phyloP scores from a whole-genome alignment of 2,888 invertebrate genomes.

The Conops quadrifasciatus region DNA sequence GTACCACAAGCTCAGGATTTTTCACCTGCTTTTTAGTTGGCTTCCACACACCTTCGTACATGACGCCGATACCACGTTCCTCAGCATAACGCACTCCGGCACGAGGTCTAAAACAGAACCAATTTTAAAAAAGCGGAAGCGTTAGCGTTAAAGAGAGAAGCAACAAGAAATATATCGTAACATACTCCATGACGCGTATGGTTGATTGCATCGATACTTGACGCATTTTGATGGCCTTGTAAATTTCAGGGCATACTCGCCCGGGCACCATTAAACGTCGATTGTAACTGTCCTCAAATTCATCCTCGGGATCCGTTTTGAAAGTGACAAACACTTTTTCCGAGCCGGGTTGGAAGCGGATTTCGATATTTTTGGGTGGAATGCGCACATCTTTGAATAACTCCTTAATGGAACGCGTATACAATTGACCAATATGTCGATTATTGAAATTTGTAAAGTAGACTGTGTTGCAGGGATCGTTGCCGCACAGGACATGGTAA shows the following conservation, averaged over 20 bases:
- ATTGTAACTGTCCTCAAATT: constrained; percentile 41
- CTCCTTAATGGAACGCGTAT: constrained; percentile 72
- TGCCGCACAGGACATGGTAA: constrained; percentile 73
- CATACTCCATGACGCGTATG: constrained; percentile 61
- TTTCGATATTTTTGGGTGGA: constrained; percentile 61
- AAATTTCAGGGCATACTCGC: constrained; percentile 74
- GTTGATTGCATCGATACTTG: constrained; percentile 63
- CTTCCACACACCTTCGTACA: constrained; percentile 54
- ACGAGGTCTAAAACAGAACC: constrained; percentile 60
- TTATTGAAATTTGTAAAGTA: constrained; percentile 71
- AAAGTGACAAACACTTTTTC: constrained; percentile 78
- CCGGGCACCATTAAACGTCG: constrained; percentile 68
- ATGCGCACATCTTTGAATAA: constrained; percentile 66
- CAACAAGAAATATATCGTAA: constrained; percentile 23
- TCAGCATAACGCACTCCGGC: constrained; percentile 67
- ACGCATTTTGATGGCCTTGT: constrained; percentile 77
- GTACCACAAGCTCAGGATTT: constrained; percentile 68
- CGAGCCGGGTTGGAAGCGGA: constrained; percentile 64
- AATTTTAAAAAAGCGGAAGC: background rate
- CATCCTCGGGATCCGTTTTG: constrained; percentile 60
- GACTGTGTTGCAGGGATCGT: constrained; percentile 81
- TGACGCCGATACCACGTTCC: constrained; percentile 53
- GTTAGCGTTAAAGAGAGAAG: background rate
- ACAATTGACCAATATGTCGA: constrained; percentile 76
- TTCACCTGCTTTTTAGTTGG: constrained; percentile 50